phyloP scores from a whole-genome alignment of 1,140 invertebrate genomes.

The Drosophila equinoxialis region DNA sequence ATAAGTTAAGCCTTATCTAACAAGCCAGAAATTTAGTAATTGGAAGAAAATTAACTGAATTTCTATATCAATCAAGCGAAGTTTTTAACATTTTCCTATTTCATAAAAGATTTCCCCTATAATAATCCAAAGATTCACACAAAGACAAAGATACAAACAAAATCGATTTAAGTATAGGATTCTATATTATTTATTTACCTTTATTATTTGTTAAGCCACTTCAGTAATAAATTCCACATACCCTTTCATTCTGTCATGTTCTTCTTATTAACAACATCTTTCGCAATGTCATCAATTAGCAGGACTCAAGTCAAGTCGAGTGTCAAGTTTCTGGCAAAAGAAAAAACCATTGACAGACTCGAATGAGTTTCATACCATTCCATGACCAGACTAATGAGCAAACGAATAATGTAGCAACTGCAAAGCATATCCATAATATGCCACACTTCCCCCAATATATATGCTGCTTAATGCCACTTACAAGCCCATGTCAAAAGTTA shows the following conservation, averaged over 20 bases:
- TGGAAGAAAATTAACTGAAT: too few relatives aligned
- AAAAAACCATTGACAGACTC: conserved; percentile 47
- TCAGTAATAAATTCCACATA: not conserved
- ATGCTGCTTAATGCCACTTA: conserved; percentile 55
- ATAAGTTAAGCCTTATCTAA: too few relatives aligned
- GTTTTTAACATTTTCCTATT: too few relatives aligned
- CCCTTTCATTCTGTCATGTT: not conserved
- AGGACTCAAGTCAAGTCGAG: conserved; percentile 46
- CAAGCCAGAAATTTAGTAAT: too few relatives aligned
- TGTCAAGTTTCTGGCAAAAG: conserved; percentile 70
- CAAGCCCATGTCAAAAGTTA: conserved; percentile 77
- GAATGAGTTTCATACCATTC: conserved; percentile 31
- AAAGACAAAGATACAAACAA: too few relatives aligned
- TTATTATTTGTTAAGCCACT: not conserved
- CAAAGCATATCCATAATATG: not conserved
- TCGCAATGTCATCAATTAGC: conserved; percentile 69
- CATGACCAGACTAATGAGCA: conserved; percentile 63
- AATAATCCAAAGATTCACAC: too few relatives aligned
- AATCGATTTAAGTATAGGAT: too few relatives aligned
- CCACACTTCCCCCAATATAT: not conserved
- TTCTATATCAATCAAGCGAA: too few relatives aligned
- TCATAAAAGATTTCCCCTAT: too few relatives aligned
- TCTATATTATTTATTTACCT: too few relatives aligned
- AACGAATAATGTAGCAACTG: conserved; percentile 28
- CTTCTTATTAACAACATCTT: conserved; percentile 8